These are phyloP conservation scores for Drosophila prolongata DNA, from an alignment of 2,888 invertebrate genomes.

Conservation along the genomic window DNA sequence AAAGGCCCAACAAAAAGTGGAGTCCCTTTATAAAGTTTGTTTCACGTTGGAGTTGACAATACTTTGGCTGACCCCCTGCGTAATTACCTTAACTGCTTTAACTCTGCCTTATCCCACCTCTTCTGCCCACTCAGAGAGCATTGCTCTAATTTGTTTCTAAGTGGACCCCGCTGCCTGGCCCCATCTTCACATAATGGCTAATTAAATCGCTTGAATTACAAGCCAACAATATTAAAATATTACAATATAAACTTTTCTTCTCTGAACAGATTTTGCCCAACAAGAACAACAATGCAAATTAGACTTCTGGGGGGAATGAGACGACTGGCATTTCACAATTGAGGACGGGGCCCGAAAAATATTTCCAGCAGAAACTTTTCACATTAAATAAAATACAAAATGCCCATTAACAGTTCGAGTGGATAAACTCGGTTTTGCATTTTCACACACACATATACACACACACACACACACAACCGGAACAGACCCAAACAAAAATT, in stretches of 20 bases:
- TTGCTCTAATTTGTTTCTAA: constrained; percentile 76
- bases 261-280: constrained; percentile 54
- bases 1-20: not conserved
- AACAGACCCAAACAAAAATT: constrained; percentile 67
- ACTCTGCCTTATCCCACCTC: constrained; percentile 2
- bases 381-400: constrained; percentile 82
- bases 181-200: constrained; percentile 70
- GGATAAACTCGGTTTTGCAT: constrained; percentile 78
- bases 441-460: constrained; percentile 42
- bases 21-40: not conserved
- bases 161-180: constrained; percentile 51
- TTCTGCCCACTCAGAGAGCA: constrained; percentile 26
- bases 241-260: constrained; percentile 75
- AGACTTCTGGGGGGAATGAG: not conserved
- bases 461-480: constrained; percentile 24
- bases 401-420: constrained; percentile 81
- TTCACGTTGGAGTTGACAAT: constrained; percentile 27
- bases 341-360: constrained; percentile 59
- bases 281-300: constrained; percentile 40
- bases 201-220: constrained; percentile 77
- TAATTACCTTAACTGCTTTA: constrained; percentile 26
- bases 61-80: not conserved
- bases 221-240: constrained; percentile 78
- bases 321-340: constrained; percentile 30
- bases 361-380: constrained; percentile 76